Base-by-base conservation (phyloP, 2,797 vertebrate genomes). In the Tapera naevia region DNA sequence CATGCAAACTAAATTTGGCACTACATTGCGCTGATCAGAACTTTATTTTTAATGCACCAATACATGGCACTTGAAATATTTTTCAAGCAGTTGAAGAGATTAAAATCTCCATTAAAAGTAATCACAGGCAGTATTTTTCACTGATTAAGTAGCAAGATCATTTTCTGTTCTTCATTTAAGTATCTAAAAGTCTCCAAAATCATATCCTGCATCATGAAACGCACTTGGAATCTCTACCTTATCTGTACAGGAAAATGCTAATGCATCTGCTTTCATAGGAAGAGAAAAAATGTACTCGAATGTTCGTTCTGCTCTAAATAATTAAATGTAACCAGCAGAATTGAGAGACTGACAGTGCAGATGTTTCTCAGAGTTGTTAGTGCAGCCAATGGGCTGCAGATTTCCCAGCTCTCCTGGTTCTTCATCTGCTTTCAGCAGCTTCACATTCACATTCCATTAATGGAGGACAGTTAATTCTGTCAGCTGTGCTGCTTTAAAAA, bases 351-450 rank as follows among this genome's bases (percentile, higher is more conserved):
- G 85, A 76, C 80, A 73, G 33, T 41, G 56, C 88, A 88, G 88
- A 88, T 84, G 89, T 96, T 96, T 86, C 80, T 80, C 61, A 43
- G 18, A 18, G 60, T 11, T 83, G 73, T 64, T 71, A 66, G 57
- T 17, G 32, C 70, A 91, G 75, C 58, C 95, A 85, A 33, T 3
- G 54, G 58, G 54, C 58, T 88, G 50, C 82, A 88, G 56, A 92
- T 90, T 91, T 95, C 82, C 54, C 76, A 81, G 60, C 71, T 88
- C 45, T 80, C 60, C 71, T 41, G 33, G 28, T 80, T 58, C 72
- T 87, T 89, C 91, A 84, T 81, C 91, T 83, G 91, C 89, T 95
- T 94, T 93, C 92, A 94, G 71, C 92, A 95, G 83, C 91, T 86
- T 92, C 89, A 58, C 35, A 67, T 81, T 66, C 88, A 90, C 86